phyloP scores from a whole-genome alignment of 2,797 vertebrate species.

The Monodelphis domestica region DNA sequence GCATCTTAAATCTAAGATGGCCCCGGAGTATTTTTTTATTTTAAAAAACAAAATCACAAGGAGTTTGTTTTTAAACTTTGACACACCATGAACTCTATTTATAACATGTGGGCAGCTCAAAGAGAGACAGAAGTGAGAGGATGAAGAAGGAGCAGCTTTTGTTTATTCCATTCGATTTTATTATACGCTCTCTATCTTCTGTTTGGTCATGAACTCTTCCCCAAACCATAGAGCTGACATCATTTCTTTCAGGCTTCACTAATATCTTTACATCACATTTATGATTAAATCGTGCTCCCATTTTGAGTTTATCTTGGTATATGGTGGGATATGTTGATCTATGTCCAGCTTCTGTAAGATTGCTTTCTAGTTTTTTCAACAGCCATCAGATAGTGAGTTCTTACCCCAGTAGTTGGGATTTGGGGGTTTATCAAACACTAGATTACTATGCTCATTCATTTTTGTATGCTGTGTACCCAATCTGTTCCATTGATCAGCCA shows the following conservation, averaged over 20 bases:
- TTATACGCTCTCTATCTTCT: not conserved
- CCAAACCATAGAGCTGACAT: not conserved
- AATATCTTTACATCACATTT: not conserved
- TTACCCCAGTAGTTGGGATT: not conserved
- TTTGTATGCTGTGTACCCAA: not conserved
- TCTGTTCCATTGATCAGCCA: not conserved
- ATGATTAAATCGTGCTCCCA: not conserved
- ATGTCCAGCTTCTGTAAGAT: not conserved
- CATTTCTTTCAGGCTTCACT: not conserved
- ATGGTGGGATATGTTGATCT: not conserved
- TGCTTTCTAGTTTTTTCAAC: not conserved
- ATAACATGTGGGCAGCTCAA: not conserved
- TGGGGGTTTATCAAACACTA: not conserved
- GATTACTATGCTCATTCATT: not conserved
- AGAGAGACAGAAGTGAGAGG: not conserved
- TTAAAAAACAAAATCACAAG: conserved; percentile 10
- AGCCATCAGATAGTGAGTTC: not conserved
- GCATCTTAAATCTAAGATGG: conserved; percentile 60
- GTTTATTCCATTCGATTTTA: not conserved
- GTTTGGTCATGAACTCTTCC: not conserved
- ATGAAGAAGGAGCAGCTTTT: not conserved
- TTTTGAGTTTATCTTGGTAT: not conserved
- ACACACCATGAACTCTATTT: not conserved
- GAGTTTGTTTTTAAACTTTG: conserved; percentile 10
- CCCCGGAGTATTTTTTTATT: conserved; percentile 43